Base-by-base conservation (phyloP, 1,140 invertebrate genomes). In the Rhagoletis pomonella region DNA sequence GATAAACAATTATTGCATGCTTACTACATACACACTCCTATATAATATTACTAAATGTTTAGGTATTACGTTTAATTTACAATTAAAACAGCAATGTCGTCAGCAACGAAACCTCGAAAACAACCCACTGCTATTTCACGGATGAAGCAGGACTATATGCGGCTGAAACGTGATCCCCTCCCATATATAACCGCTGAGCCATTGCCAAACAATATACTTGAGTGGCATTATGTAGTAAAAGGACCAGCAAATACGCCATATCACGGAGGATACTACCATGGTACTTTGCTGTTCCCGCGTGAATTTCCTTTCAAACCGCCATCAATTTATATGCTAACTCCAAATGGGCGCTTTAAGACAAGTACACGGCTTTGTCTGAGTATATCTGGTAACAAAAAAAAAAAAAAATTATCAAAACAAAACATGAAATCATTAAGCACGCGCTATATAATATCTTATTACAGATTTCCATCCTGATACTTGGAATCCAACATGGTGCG, bases 271-370 rank as follows among this genome's bases (percentile, higher is more conserved):
- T 97, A 97, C 91, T 99, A 99, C 93, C 98, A 99, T 94, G 99
- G 99, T 44, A 99, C 99, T 93, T 94, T 99, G 87, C 95, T 99
- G 87, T 99, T 99, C 94, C 99, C 99, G 4, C 94, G 96, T 89
- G 98, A 99, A 91, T 99, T 99, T 94, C 99, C 99, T 5, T 99
- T 99, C 92, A 99, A 98, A 93, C 99, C 99, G 60, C 99, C 99
- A 19, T 97, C 98, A 89, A 99, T 99, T 91, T 99, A 98, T 91
- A 99, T 99, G 98, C 96, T 98, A 19, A 99, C 99, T 14, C 99
- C 99, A 14, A 99, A 98, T 94, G 99, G 99, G 87, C 95, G 97
- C 91, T 98, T 97, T 91, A 98, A 96, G 93, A 96, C 96, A 2
- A 98, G 99, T 90, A 98, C 96, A 14, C 95, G 98, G 91, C 94